phyloP scores from a whole-genome alignment of 2,888 invertebrate genomes.

The Pheosia gnoma region DNA sequence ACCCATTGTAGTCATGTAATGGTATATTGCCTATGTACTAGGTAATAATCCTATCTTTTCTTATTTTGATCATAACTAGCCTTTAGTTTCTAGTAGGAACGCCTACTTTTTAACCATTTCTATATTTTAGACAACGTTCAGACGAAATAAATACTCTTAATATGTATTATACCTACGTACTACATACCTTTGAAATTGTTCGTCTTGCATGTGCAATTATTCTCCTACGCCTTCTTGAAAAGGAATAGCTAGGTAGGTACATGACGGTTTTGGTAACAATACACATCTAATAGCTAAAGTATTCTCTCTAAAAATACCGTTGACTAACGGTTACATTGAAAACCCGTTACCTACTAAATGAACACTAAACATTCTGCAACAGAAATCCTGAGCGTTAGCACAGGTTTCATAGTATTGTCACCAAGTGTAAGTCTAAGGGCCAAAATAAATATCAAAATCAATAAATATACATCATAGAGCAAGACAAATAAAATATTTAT shows the following conservation, averaged over 20 bases:
- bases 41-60: no score
- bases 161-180: neutral
- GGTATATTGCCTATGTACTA: no score
- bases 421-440: conserved; percentile 1
- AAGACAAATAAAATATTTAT: conserved; percentile 6
- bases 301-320: neutral
- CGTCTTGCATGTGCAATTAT: conserved; percentile 1
- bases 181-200: conserved; percentile 5
- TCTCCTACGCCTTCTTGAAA: neutral
- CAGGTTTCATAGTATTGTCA: neutral
- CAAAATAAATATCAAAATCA: conserved; percentile 1
- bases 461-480: conserved; percentile 5
- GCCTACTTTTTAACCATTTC: no score
- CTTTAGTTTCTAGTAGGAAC: no score
- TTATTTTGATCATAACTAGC: no score
- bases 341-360: neutral
- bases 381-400: neutral
- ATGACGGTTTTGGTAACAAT: neutral
- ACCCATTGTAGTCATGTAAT: no score
- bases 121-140: no score
- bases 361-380: neutral
- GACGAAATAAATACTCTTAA: neutral
- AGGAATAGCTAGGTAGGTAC: neutral
- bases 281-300: neutral
- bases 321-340: neutral